phyloP scores from a whole-genome alignment of 2,888 invertebrate genomes.

The Margaritifera margaritifera region DNA sequence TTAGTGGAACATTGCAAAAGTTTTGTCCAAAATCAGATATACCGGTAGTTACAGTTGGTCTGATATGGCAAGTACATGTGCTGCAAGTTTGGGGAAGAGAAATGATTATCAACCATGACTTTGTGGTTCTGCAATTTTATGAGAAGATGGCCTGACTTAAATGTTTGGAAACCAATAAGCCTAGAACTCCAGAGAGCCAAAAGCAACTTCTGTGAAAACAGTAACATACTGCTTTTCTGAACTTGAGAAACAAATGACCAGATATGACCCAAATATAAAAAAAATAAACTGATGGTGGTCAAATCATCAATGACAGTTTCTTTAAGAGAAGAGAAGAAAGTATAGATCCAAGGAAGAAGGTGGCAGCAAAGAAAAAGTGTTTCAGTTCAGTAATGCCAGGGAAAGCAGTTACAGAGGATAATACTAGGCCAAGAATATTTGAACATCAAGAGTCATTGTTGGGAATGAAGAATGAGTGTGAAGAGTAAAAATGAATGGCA shows the following conservation, averaged over 20 bases:
- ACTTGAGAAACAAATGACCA: constrained; percentile 13
- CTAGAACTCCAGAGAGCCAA: constrained; percentile 9
- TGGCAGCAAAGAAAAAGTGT: background rate
- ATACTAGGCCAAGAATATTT: too few species aligned
- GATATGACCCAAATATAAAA: constrained; percentile 8
- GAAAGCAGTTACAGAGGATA: too few species aligned
- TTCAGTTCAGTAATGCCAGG: background rate
- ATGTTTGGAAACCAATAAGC: constrained; percentile 6
- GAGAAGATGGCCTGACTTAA: too few species aligned
- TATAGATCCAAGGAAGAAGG: background rate
- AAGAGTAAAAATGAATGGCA: too few species aligned
- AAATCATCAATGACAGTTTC: background rate
- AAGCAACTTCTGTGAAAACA: constrained; percentile 11
- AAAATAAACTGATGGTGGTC: background rate
- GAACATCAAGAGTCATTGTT: too few species aligned
- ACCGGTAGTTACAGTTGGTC: too few species aligned
- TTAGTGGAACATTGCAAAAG: too few species aligned
- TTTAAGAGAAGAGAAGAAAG: background rate
- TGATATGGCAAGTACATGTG: too few species aligned
- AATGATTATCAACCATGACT: constrained; percentile 6
- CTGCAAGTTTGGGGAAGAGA: constrained; percentile 6
- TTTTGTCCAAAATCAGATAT: too few species aligned
- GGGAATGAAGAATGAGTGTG: too few species aligned
- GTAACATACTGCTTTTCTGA: constrained; percentile 10
- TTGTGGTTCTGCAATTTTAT: too few species aligned